Conservation (phyloP, 1,140 invertebrate genomes). For the Sinonovacula constricta region DNA sequence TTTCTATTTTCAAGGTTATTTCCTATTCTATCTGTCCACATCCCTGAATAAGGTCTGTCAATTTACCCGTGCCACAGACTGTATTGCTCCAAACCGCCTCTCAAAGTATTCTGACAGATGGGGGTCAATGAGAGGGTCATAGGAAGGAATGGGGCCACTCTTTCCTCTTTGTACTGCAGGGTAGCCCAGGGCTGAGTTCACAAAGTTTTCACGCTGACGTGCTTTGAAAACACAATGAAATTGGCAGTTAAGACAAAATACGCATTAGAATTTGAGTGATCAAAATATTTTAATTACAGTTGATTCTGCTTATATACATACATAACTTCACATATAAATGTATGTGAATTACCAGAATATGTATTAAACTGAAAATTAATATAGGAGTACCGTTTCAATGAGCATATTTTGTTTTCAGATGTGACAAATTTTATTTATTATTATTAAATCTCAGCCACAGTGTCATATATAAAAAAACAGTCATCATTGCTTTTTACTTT, state of each 20-base stretch:
- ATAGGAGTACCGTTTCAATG: neutral
- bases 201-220: slow-evolving; percentile 53
- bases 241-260: neutral
- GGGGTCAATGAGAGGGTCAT: slow-evolving; percentile 76
- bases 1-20: too few relatives aligned
- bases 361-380: neutral
- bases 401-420: too few relatives aligned
- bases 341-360: neutral
- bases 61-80: slow-evolving; percentile 50
- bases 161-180: slow-evolving; percentile 59
- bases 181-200: slow-evolving; percentile 63
- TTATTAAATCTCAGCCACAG: too few relatives aligned
- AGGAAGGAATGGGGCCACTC: slow-evolving; percentile 66
- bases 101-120: slow-evolving; percentile 77
- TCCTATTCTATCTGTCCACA: too few relatives aligned
- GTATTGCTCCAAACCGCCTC: slow-evolving; percentile 71
- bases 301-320: neutral
- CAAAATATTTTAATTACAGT: neutral
- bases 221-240: slow-evolving; percentile 42
- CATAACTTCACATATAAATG: neutral
- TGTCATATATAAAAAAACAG: too few relatives aligned
- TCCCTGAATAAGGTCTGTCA: neutral
- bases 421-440: too few relatives aligned
- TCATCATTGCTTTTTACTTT: too few relatives aligned
- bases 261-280: neutral